phyloP scores from a whole-genome alignment of 2,888 invertebrate species.

The Clostera curtula region DNA sequence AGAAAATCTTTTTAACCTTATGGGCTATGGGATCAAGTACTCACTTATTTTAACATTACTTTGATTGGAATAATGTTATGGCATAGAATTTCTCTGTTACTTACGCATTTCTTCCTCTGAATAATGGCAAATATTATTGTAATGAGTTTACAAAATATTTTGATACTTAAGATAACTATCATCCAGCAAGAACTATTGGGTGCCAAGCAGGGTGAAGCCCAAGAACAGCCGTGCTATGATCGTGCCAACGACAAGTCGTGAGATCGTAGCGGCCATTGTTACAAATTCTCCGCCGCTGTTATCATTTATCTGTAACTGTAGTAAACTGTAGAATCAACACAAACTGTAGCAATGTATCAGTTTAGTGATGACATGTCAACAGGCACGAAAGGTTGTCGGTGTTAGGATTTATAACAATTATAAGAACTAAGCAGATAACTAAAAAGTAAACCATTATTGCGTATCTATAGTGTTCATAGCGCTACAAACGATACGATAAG shows the following conservation, averaged over 20 bases:
- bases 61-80: slow-evolving; percentile 3
- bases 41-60: too few relatives aligned
- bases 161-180: slow-evolving; percentile 39
- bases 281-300: slow-evolving; percentile 59
- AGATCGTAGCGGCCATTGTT: slow-evolving; percentile 54
- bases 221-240: slow-evolving; percentile 52
- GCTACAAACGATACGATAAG: too few relatives aligned
- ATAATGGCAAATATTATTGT: slow-evolving; percentile 28
- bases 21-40: too few relatives aligned
- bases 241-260: slow-evolving; percentile 59
- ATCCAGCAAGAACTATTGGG: slow-evolving; percentile 51
- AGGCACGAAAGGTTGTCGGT: too few relatives aligned
- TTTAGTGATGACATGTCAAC: too few relatives aligned
- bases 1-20: too few relatives aligned
- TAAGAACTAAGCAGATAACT: too few relatives aligned
- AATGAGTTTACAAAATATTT: slow-evolving; percentile 46
- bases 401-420: too few relatives aligned
- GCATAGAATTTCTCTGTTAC: slow-evolving; percentile 7
- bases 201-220: slow-evolving; percentile 65
- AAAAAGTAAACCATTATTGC: too few relatives aligned
- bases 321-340: slow-evolving; percentile 52
- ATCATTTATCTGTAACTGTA: slow-evolving; percentile 52
- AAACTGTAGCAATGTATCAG: too few relatives aligned
- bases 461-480: too few relatives aligned
- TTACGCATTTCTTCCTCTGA: slow-evolving; percentile 10